These are phyloP conservation scores for Kryptolebias ocellatus DNA, from an alignment of 2,797 vertebrate genomes.

Conservation along the genomic window DNA sequence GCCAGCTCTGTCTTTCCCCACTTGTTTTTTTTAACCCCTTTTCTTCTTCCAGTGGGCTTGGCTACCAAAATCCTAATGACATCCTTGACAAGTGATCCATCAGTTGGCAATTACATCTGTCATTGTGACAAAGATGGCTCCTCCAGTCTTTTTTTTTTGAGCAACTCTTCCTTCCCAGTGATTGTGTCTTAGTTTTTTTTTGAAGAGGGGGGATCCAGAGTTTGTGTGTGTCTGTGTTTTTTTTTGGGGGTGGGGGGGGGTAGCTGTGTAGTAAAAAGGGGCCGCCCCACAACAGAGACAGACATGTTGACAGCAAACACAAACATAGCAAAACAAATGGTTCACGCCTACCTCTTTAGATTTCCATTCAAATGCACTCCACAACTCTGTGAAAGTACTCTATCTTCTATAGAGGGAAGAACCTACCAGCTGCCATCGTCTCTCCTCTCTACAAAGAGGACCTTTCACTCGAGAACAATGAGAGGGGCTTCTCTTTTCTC, in stretches of 20 bases:
- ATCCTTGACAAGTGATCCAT: slow-evolving; percentile 83
- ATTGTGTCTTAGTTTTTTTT: slow-evolving; percentile 73
- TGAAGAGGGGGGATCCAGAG: slow-evolving; percentile 48
- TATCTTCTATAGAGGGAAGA: slow-evolving; percentile 86
- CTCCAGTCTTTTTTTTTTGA: slow-evolving; percentile 55
- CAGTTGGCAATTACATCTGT: slow-evolving; percentile 90
- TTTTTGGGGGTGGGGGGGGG: slow-evolving; percentile 16
- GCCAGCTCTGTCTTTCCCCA: slow-evolving; percentile 70
- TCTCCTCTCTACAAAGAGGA: slow-evolving; percentile 81
- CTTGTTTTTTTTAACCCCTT: slow-evolving; percentile 76
- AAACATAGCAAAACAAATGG: slow-evolving; percentile 90
- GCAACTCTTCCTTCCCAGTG: slow-evolving; percentile 71
- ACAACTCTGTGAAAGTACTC: slow-evolving; percentile 84
- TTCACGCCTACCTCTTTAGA: slow-evolving; percentile 89
- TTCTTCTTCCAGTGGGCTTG: slow-evolving; percentile 52
- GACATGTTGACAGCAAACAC: slow-evolving; percentile 90
- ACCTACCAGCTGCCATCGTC: slow-evolving; percentile 87
- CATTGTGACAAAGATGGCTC: slow-evolving; percentile 81
- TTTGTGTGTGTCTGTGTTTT: slow-evolving; percentile 42
- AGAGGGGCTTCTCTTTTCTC: slow-evolving; percentile 81
- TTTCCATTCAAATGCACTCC: slow-evolving; percentile 87
- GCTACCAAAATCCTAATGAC: slow-evolving; percentile 79
- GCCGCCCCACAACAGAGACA: slow-evolving; percentile 83
- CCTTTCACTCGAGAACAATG: slow-evolving; percentile 84
- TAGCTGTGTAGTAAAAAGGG: slow-evolving; percentile 80